Evolutionary conservation across 2,113 vertebrate genomes (phyloP).

Genomic region (Acinonyx jubatus): DNA sequence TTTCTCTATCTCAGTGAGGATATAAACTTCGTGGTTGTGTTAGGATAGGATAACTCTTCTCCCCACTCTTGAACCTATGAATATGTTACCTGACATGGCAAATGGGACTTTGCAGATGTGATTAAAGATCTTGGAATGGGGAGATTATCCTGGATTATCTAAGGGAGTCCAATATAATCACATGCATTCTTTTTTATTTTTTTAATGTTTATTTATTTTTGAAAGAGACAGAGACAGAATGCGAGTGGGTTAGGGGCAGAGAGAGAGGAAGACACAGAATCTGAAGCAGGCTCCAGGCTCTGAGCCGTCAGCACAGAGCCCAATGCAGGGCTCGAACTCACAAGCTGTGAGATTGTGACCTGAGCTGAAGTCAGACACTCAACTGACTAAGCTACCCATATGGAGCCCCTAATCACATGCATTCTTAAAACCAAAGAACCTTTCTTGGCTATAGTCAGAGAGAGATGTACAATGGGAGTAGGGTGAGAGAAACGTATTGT

Average conservation of each 20-base stretch:
- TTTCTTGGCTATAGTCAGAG: neutral
- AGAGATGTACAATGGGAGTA: neutral
- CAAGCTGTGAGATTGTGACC: too few species aligned
- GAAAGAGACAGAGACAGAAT: too few species aligned
- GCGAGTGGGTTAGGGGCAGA: too few species aligned
- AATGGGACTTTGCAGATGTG: neutral
- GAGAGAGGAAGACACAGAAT: too few species aligned
- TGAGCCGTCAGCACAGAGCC: too few species aligned
- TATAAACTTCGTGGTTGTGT: neutral
- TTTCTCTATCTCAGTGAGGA: neutral
- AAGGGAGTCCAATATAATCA: neutral
- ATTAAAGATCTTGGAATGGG: neutral
- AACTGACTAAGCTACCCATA: too few species aligned
- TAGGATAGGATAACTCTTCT: neutral
- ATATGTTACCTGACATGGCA: neutral
- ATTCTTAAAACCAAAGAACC: neutral
- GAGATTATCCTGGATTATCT: neutral
- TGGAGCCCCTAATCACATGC: neutral
- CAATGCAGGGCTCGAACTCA: too few species aligned
- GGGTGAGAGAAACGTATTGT: neutral
- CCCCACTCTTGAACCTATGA: neutral
- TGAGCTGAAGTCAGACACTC: too few species aligned
- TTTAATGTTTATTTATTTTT: too few species aligned
- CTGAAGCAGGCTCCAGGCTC: too few species aligned
- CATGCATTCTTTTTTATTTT: neutral